A percentile compares a stretch with the other conserved stretches of the same genome.
phyloP scores from a whole-genome alignment of 2,888 invertebrate genomes.

The Cybosia mesomella region DNA sequence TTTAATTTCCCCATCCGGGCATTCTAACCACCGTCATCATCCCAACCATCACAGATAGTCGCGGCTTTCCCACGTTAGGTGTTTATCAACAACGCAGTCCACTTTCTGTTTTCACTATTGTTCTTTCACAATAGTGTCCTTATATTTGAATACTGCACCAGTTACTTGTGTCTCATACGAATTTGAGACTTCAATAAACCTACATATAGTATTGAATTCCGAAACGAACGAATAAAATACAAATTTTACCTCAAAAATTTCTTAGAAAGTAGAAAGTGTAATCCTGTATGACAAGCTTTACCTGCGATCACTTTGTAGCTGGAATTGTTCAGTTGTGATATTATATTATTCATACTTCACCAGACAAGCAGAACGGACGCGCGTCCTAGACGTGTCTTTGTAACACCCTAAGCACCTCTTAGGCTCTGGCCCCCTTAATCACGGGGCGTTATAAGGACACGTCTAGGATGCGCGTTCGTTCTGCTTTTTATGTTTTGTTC shows the following conservation, averaged over 20 bases:
- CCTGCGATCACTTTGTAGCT: not conserved
- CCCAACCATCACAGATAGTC: not conserved
- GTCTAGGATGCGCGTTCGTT: too few relatives aligned
- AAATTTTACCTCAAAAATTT: not conserved
- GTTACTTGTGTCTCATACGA: not conserved
- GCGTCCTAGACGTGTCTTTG: too few relatives aligned
- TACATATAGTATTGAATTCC: not conserved
- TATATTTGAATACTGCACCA: not conserved
- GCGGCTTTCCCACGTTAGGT: constrained; percentile 32
- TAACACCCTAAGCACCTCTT: too few relatives aligned
- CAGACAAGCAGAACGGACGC: too few relatives aligned
- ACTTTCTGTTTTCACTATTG: constrained; percentile 20
- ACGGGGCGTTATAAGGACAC: too few relatives aligned
- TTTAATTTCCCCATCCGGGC: not conserved
- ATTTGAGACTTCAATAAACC: not conserved
- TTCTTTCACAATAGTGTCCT: constrained; percentile 3
- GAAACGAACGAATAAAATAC: not conserved
- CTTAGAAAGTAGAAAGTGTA: not conserved
- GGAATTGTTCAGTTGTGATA: not conserved
- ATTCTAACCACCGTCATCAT: not conserved
- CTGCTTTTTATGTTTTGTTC: too few relatives aligned
- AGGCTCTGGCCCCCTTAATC: too few relatives aligned
- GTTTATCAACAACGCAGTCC: constrained; percentile 33
- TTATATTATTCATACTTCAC: not conserved
- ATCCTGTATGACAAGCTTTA: not conserved